A percentile compares a stretch with the other conserved stretches of the same genome.
These are phyloP conservation scores for Campoletis raptor DNA, from an alignment of 2,888 invertebrate genomes.

Conservation along the genomic window DNA sequence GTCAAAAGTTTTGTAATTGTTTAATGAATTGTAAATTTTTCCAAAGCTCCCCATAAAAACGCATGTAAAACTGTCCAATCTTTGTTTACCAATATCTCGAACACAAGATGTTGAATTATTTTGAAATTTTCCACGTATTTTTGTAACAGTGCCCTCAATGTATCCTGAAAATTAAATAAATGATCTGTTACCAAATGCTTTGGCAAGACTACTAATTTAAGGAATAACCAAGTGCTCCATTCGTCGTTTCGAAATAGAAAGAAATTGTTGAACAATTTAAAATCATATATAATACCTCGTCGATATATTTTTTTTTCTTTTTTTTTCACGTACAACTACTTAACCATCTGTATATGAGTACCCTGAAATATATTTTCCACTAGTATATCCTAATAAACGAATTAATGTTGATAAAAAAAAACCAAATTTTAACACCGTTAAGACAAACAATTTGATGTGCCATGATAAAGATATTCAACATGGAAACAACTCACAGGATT, in stretches of 20 bases:
- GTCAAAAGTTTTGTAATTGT: too few species aligned
- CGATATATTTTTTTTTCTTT: slow-evolving; percentile 63
- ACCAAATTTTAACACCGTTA: slow-evolving; percentile 70
- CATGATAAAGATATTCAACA: slow-evolving; percentile 60
- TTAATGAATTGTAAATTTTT: too few species aligned
- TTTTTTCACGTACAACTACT: slow-evolving; percentile 74
- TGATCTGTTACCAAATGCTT: too few species aligned
- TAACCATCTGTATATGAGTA: slow-evolving; percentile 77
- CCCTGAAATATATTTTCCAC: slow-evolving; percentile 76
- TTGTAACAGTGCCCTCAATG: too few species aligned
- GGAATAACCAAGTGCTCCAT: not conserved
- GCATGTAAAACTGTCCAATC: too few species aligned
- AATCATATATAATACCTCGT: slow-evolving; percentile 15
- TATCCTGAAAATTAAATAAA: too few species aligned
- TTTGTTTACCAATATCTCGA: too few species aligned
- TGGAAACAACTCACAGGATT: slow-evolving; percentile 62
- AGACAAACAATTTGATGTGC: slow-evolving; percentile 66
- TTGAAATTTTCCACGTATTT: too few species aligned
- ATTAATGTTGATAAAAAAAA: slow-evolving; percentile 59
- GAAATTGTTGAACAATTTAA: slow-evolving; percentile 20
- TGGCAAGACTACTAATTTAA: too few species aligned
- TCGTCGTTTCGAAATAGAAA: not conserved
- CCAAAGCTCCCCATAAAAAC: too few species aligned
- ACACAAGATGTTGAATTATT: too few species aligned
- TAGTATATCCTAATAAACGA: slow-evolving; percentile 18